Conservation (phyloP, 2,888 invertebrate genomes). For the Pegoplata infirma region DNA sequence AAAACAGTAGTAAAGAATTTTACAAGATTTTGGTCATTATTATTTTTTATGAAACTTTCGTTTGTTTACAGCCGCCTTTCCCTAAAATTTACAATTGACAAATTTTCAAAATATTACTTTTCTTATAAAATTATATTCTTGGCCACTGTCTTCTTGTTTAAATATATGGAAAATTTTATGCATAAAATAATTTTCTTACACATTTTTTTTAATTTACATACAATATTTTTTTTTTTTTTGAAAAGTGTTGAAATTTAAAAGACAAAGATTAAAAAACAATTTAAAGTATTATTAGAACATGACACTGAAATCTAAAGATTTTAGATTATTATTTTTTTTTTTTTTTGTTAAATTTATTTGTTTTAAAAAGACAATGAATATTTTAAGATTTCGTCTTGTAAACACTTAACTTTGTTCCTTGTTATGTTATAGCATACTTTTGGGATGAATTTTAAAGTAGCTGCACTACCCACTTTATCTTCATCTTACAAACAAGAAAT, state of each 20-base stretch:
- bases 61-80: no score
- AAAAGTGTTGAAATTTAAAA: neutral
- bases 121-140: neutral
- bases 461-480: neutral
- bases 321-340: neutral
- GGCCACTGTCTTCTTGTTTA: neutral
- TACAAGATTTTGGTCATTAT: no score
- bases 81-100: no score
- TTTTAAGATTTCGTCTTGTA: neutral
- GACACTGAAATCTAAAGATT: constrained; percentile 14
- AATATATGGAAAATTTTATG: neutral
- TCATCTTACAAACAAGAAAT: neutral
- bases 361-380: neutral
- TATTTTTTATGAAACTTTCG: no score
- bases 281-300: constrained; percentile 46
- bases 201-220: neutral
- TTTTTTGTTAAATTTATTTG: neutral
- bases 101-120: no score
- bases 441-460: constrained; percentile 18
- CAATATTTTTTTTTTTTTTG: no score
- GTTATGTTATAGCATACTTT: constrained; percentile 35
- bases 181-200: no score
- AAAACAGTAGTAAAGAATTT: no score
- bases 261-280: constrained; percentile 29
- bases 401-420: neutral